Conservation (phyloP, 2,797 vertebrate genomes). For the Pelodytes ibericus region DNA sequence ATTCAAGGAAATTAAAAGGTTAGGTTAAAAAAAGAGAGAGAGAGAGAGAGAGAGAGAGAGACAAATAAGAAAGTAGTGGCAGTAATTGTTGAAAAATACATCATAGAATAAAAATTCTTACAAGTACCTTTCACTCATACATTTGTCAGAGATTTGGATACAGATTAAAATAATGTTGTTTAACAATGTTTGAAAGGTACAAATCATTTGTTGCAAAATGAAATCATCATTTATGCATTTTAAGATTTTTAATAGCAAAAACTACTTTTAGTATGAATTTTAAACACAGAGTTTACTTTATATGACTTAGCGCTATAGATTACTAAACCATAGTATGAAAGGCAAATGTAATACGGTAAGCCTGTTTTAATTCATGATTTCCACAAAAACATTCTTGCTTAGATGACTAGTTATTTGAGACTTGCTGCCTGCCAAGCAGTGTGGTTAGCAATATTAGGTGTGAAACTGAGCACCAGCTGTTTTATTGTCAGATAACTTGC, state of each 20-base stretch:
- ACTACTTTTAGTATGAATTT: no score
- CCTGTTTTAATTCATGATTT: constrained; percentile 11
- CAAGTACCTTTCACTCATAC: no score
- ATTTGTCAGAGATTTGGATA: no score
- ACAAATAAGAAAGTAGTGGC: no score
- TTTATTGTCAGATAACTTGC: background rate
- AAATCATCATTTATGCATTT: background rate
- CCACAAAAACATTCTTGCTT: constrained; percentile 13
- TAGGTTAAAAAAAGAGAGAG: no score
- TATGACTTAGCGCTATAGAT: background rate
- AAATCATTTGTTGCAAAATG: no score
- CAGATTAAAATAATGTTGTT: no score
- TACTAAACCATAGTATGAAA: background rate
- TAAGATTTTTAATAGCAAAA: background rate
- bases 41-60: no score
- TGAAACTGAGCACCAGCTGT: background rate
- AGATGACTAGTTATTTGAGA: constrained; percentile 8
- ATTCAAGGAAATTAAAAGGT: no score
- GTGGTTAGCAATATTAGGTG: constrained; percentile 16
- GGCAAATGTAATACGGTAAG: background rate
- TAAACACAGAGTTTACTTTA: background rate
- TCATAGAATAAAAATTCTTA: no score
- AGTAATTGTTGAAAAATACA: no score
- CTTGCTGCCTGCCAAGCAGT: background rate
- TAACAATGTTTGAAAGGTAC: no score